Evolutionary conservation across 1,140 invertebrate species (phyloP).

Genomic region (Ylistrum balloti): DNA sequence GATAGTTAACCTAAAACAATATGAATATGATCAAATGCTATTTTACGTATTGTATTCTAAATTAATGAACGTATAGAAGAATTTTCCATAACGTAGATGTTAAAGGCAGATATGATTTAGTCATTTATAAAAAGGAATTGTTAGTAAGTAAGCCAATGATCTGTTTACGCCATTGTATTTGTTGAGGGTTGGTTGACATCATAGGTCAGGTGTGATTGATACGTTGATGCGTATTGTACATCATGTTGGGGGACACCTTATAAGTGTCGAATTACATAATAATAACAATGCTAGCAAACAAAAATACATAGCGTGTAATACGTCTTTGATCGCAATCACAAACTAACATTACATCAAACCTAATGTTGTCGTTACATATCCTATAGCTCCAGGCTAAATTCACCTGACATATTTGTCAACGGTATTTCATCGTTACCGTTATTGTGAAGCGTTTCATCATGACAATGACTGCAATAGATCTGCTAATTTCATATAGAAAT

Average conservation of each 20-base stretch:
- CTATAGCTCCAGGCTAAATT: not conserved
- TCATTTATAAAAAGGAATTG: too few species aligned
- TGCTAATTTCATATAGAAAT: too few species aligned
- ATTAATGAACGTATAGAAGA: too few species aligned
- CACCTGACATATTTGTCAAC: not conserved
- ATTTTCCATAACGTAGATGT: too few species aligned
- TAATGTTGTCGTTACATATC: not conserved
- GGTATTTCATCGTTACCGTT: too few species aligned
- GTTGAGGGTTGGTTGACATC: not conserved
- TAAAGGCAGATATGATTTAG: too few species aligned
- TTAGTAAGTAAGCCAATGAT: not conserved
- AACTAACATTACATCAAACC: not conserved
- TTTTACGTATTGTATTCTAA: too few species aligned
- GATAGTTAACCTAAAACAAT: too few species aligned
- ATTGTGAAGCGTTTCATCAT: too few species aligned
- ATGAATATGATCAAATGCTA: too few species aligned
- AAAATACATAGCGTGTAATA: not conserved
- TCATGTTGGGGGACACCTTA: not conserved
- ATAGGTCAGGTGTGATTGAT: not conserved
- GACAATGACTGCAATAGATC: too few species aligned
- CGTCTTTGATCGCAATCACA: not conserved
- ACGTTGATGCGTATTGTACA: not conserved
- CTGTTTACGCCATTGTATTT: not conserved
- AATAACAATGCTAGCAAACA: slow-evolving; percentile 14
- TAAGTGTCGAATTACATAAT: slow-evolving; percentile 10